phyloP scores from a whole-genome alignment of 2,113 vertebrate species.

The Anhinga rufa region DNA sequence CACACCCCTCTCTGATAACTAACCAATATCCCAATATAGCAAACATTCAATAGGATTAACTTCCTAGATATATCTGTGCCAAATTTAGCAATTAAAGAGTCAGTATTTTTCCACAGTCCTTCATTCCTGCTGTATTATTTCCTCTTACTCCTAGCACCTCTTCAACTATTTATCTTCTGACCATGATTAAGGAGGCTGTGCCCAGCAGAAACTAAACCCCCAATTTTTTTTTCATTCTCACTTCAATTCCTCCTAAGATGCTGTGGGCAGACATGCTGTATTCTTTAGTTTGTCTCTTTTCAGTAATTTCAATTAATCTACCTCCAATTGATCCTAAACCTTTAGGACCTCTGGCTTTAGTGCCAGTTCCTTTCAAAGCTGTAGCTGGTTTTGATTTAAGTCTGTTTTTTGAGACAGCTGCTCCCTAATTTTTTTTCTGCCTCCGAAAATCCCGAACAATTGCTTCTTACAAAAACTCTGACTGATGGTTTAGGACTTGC shows the following conservation, averaged over 20 bases:
- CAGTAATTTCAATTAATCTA: neutral
- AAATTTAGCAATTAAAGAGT: conserved; percentile 3
- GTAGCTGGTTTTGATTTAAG: neutral
- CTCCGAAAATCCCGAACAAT: conserved; percentile 18
- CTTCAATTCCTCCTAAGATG: neutral
- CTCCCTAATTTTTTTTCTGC: neutral
- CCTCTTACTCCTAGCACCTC: neutral
- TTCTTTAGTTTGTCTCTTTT: neutral
- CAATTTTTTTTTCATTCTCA: neutral
- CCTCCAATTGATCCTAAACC: neutral
- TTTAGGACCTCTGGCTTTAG: neutral
- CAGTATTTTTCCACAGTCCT: neutral
- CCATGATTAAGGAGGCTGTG: neutral
- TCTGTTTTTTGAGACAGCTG: conserved; percentile 3
- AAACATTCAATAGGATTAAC: conserved; percentile 5
- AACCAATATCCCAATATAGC: neutral
- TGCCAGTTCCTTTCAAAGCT: neutral
- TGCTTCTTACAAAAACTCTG: neutral
- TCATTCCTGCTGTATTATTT: neutral
- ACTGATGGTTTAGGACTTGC: neutral
- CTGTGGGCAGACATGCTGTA: neutral
- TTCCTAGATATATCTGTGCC: neutral
- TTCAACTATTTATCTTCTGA: neutral
- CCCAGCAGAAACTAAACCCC: neutral
- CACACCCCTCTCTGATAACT: neutral